Evolutionary conservation across 2,797 vertebrate genomes (phyloP).

Genomic region (Leptatherina wallacei): DNA sequence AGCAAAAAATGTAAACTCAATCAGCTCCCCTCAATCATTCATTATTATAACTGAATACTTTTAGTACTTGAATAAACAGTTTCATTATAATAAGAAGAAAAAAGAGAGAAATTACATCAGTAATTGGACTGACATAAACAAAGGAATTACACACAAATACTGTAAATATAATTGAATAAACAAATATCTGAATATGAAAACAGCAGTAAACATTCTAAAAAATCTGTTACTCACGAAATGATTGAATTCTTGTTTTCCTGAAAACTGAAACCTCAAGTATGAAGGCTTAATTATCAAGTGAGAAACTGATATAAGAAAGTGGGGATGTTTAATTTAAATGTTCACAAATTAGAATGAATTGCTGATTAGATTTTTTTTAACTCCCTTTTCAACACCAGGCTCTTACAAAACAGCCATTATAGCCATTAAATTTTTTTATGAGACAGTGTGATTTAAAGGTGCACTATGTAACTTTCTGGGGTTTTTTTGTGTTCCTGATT

Average conservation of each 20-base stretch:
- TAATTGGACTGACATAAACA: neutral
- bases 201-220: neutral
- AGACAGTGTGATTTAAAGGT: constrained; percentile 16
- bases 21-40: neutral
- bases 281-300: constrained; percentile 28
- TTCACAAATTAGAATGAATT: constrained; percentile 26
- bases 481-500: no score
- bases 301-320: constrained; percentile 33
- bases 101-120: neutral
- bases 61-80: constrained; percentile 18
- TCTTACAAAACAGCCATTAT: constrained; percentile 24
- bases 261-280: constrained; percentile 18
- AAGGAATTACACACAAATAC: no score
- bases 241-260: constrained; percentile 11
- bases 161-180: no score
- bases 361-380: constrained; percentile 25
- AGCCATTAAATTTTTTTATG: constrained; percentile 6
- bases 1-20: constrained; percentile 5
- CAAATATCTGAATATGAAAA: constrained; percentile 8
- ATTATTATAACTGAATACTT: neutral
- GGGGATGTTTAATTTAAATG: constrained; percentile 40
- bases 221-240: constrained; percentile 1
- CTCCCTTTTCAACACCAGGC: constrained; percentile 32
- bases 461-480: no score
- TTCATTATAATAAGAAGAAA: neutral